Evolutionary conservation across 1,140 invertebrate species (phyloP), one percentile per base, ranked within the genome.

Genomic region (Drosophila pallidifrons): DNA sequence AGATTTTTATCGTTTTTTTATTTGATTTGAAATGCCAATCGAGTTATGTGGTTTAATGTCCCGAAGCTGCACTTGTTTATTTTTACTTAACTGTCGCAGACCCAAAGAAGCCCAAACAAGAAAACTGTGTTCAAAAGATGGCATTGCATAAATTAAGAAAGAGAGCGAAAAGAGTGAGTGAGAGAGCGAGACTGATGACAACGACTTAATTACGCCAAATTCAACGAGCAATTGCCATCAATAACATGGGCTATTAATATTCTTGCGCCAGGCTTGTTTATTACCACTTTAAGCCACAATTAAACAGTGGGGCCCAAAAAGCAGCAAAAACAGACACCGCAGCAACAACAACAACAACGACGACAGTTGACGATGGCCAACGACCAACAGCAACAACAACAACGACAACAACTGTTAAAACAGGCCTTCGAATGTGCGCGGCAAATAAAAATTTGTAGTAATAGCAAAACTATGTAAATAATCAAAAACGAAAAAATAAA

Each of bases 161-260:
- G 28, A 66, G 28, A 45, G 25, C n/a, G n/a, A n/a, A 57, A 28
- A 71, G 16, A 46, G 20, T 41, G 30, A 77, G 46, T 54, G 71
- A 82, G 52, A 54, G 49, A 77, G 69, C 70, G 76, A 73, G 83
- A 88, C 81, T 86, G 73, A 64, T 75, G 77, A 83, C 85, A 89
- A 91, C 81, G 89, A 91, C 89, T 91, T 91, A 91, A 91, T 91
- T 91, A 91, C 83, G 88, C 89, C 89, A 91, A 91, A 91, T 80
- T 91, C 83, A 91, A 89, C 89, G 83, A 89, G 81, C 85, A 91
- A 89, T 91, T 91, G 88, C 89, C 88, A 91, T 91, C 89, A 91
- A 91, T 91, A 91, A 91, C 88, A 89, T 72, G 83, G 79, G 63
- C 89, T 86, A 91, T 91, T 91, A 91, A 91, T 91, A 91, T 91